phyloP scores from a whole-genome alignment of 2,888 invertebrate genomes.

The Polydrusus pterygomalis region DNA sequence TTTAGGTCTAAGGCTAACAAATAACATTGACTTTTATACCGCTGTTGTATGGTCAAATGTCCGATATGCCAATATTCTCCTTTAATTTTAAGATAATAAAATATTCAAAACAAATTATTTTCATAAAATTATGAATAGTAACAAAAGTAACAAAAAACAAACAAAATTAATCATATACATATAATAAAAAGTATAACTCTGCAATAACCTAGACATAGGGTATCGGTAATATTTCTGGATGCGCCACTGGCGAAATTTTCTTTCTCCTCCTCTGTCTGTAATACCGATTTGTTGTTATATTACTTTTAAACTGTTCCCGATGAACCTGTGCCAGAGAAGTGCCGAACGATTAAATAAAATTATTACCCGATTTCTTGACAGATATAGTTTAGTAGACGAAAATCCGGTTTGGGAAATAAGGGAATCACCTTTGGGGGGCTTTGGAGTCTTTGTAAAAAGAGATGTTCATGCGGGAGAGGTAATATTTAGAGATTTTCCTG shows the following conservation, averaged over 20 bases:
- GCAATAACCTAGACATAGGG: too few relatives aligned
- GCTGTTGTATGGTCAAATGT: too few relatives aligned
- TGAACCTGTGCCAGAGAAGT: slow-evolving; percentile 48
- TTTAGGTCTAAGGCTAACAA: too few relatives aligned
- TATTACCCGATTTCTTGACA: slow-evolving; percentile 58
- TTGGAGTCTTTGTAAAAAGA: slow-evolving; percentile 81
- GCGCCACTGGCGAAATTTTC: slow-evolving; percentile 14
- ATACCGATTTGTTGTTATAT: slow-evolving; percentile 9
- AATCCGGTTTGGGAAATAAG: slow-evolving; percentile 77
- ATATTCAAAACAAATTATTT: too few relatives aligned
- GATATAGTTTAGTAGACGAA: slow-evolving; percentile 48
- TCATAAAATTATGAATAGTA: too few relatives aligned
- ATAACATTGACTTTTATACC: too few relatives aligned
- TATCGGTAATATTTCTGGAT: neutral
- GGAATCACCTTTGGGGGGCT: slow-evolving; percentile 79
- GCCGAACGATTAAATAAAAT: slow-evolving; percentile 53
- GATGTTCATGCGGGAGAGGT: slow-evolving; percentile 81
- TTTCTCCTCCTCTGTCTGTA: neutral
- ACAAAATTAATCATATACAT: too few relatives aligned
- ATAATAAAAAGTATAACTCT: too few relatives aligned
- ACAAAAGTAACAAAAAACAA: too few relatives aligned
- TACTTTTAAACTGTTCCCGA: slow-evolving; percentile 15
- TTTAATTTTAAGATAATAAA: too few relatives aligned
- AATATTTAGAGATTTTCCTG: slow-evolving; percentile 81
- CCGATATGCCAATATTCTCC: too few relatives aligned